Conservation (phyloP, 2,888 invertebrate genomes). For the Eupithecia insigniata region DNA sequence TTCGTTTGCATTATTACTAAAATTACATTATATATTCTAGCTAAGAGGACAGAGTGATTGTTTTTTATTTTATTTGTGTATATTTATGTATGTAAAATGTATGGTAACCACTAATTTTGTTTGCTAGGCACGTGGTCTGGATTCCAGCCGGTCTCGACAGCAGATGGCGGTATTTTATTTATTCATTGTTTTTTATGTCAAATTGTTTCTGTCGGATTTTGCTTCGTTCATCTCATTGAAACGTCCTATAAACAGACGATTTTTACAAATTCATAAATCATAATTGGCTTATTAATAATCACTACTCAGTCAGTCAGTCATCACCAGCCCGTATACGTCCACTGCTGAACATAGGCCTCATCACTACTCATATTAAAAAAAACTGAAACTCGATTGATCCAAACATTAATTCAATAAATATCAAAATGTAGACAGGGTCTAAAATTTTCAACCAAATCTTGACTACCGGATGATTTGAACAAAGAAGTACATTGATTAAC, state of each 20-base stretch:
- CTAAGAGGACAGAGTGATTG: background rate
- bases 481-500: too few species aligned
- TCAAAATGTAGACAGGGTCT: background rate
- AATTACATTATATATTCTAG: background rate
- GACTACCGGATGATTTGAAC: background rate
- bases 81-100: slow-evolving; percentile 30
- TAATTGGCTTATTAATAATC: slow-evolving; percentile 4
- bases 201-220: background rate
- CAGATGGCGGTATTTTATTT: slow-evolving; percentile 71
- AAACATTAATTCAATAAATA: background rate
- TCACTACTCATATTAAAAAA: background rate
- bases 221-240: slow-evolving; percentile 9
- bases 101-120: slow-evolving; percentile 68
- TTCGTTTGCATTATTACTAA: background rate
- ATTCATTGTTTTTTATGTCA: slow-evolving; percentile 36
- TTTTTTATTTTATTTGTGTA: slow-evolving; percentile 10
- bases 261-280: background rate
- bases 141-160: slow-evolving; percentile 69
- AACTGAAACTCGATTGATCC: background rate
- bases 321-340: too few species aligned
- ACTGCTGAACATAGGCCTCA: too few species aligned
- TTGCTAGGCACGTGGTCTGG: slow-evolving; percentile 76
- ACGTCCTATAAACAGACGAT: background rate
- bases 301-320: too few species aligned
- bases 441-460: background rate